Conservation (phyloP, 2,113 vertebrate species). For the Rattus norvegicus region DNA sequence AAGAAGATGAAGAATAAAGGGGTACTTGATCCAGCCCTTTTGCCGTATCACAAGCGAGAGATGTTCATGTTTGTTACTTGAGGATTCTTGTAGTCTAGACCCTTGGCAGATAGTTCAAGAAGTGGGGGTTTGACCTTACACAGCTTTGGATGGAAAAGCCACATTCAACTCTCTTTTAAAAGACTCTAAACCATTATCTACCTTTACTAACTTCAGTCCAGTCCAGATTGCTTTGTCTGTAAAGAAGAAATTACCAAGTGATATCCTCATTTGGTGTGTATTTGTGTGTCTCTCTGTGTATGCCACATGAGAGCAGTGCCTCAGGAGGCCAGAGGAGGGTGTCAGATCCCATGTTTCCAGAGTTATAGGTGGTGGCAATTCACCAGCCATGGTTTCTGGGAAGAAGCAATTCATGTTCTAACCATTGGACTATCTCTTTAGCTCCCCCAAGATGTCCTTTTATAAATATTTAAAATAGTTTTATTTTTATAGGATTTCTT, state of each 20-base stretch:
- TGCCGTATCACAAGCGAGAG: not conserved
- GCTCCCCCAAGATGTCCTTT: not conserved
- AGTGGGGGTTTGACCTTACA: not conserved
- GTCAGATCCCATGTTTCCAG: not conserved
- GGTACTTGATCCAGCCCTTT: not conserved
- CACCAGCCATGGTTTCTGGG: not conserved
- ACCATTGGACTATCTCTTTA: not conserved
- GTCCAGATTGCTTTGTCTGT: not conserved
- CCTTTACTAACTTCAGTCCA: not conserved
- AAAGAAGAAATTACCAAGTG: conserved; percentile 9
- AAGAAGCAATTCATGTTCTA: not conserved
- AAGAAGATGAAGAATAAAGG: not conserved
- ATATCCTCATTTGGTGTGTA: not conserved
- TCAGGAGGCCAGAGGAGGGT: not conserved
- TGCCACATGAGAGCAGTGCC: not conserved
- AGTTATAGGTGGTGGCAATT: not conserved
- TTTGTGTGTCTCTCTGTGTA: not conserved
- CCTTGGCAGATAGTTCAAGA: not conserved
- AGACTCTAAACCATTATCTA: not conserved
- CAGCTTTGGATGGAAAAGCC: not conserved
- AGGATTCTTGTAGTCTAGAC: not conserved
- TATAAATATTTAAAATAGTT: not conserved
- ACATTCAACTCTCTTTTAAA: not conserved
- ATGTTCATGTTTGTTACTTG: not conserved
- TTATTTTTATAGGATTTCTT: not conserved